These are phyloP conservation scores for Carduelis carduelis DNA, from an alignment of 2,797 vertebrate species.

Conservation along the genomic window DNA sequence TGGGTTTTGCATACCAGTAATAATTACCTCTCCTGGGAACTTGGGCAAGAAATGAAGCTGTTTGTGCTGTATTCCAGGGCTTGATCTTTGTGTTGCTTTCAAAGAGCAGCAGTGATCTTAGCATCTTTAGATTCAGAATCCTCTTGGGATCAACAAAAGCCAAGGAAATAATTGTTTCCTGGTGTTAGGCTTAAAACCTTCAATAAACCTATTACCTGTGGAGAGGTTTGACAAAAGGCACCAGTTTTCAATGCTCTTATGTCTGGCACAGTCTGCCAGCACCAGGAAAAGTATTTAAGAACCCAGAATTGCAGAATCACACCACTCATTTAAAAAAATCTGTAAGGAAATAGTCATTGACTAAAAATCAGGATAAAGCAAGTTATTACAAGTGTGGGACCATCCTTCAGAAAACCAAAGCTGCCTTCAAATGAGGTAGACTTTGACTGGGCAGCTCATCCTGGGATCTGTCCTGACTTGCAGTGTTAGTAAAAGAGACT, in stretches of 20 bases:
- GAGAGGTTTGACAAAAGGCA: neutral
- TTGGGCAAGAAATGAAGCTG: neutral
- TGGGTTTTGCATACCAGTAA: neutral
- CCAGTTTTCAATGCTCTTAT: neutral
- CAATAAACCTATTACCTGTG: neutral
- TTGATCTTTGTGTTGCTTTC: neutral
- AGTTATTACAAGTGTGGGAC: neutral
- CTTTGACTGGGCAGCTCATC: neutral
- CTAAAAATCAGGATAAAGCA: neutral
- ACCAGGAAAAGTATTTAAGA: neutral
- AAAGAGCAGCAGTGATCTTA: neutral
- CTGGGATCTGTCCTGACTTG: neutral
- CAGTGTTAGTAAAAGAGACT: neutral
- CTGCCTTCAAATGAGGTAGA: neutral
- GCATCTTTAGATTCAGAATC: neutral
- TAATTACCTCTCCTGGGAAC: neutral
- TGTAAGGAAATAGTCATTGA: neutral
- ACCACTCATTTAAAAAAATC: neutral
- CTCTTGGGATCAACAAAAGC: neutral
- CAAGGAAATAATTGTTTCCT: neutral
- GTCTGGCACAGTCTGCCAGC: neutral
- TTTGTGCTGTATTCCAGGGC: neutral
- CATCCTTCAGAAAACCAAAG: constrained; percentile 19
- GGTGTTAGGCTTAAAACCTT: neutral
- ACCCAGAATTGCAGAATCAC: neutral